Conservation (phyloP, 2,113 vertebrate genomes). For the Phyllopteryx taeniolatus region DNA sequence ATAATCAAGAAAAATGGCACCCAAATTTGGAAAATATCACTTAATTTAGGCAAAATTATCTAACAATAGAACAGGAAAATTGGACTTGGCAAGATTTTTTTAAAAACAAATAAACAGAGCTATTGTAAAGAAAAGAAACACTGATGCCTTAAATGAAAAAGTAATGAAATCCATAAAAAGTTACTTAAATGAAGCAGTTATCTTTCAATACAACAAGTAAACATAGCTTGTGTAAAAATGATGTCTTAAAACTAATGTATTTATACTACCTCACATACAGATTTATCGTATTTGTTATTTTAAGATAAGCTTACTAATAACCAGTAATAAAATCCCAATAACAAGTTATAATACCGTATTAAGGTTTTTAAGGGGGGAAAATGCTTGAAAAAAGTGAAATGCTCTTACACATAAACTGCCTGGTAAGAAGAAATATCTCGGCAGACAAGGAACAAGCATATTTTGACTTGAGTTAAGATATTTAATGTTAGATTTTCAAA, state of each 20-base stretch:
- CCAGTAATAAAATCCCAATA: background rate
- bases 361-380: background rate
- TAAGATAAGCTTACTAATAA: too few relatives aligned
- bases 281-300: too few relatives aligned
- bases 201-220: too few relatives aligned
- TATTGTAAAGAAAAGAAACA: too few relatives aligned
- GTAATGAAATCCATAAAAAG: too few relatives aligned
- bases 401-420: background rate
- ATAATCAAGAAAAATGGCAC: background rate
- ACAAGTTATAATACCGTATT: background rate
- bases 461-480: background rate
- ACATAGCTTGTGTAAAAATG: too few relatives aligned
- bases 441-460: background rate
- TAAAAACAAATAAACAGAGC: background rate
- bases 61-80: background rate
- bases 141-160: too few relatives aligned
- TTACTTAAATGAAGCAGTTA: too few relatives aligned
- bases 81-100: background rate
- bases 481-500: background rate
- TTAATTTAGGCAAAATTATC: background rate
- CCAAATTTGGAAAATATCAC: background rate
- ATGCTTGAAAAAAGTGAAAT: too few relatives aligned
- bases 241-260: too few relatives aligned
- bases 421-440: background rate
- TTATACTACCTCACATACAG: too few relatives aligned